Evolutionary conservation across 2,888 invertebrate species (phyloP), one percentile per base, ranked within the genome.

Genomic region (Lepidocyrtinus sp.): DNA sequence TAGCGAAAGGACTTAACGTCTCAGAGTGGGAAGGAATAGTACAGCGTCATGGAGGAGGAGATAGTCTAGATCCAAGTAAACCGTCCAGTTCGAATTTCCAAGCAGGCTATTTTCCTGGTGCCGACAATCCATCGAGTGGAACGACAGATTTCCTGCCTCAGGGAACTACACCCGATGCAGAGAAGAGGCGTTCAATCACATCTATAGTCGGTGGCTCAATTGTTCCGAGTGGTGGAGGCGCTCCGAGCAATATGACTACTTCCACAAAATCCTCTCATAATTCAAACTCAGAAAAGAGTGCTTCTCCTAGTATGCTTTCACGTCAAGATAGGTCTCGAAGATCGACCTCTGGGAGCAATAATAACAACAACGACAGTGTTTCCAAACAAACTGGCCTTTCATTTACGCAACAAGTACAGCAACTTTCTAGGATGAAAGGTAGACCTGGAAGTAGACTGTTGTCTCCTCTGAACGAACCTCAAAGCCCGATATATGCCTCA

Each of bases 391-490:
- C 61, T 82, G 94, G 94, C 15, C 91, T 97, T 87, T 96, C 96
- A 67, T 97, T 97, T 89, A 96, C 96, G 1, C 96, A 97, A 89
- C 96, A 97, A 90, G 91, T 97, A 71, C 96, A 97, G 85, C 93
- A 95, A 84, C 94, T 95, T 88, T 93, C 94, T 0, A 90, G 94
- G 87, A 89, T 91, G 12, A 92, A 92, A 86, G 91, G 91, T 77
- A 90, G 94, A 50, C 92, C 94, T 0, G 89, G 92, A 55, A 91
- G 92, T 82, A 85, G 87, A 67, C 82, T 86, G 24, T 86, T 90
- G 27, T 89, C 89, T 25, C 90, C 89, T 74, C 91, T 92, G 85
- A 92, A 92, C 87, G 93, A 93, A 87, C 93, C 93, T 0, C 92
- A 92, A 88, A 92, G 92, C 90, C 91, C 95, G 85, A 94, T 94